Base-by-base conservation (phyloP, 2,888 invertebrate genomes). In the Eupithecia abbreviata region DNA sequence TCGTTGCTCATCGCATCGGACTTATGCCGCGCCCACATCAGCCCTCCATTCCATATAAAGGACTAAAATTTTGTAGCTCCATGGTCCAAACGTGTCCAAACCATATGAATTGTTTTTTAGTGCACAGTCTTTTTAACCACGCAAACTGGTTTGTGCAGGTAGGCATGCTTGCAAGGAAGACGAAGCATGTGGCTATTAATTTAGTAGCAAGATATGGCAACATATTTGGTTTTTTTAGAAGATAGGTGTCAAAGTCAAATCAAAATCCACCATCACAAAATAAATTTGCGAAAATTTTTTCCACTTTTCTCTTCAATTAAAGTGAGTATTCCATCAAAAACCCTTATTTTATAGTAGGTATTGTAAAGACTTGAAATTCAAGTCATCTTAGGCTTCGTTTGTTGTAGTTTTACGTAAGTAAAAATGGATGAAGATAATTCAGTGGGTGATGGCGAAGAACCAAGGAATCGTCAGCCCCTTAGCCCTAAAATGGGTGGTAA, bases 371-470 rank as follows among this genome's bases (percentile, higher is more conserved):
- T 15, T 42, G 30, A 69, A 69, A 69, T 49, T 4, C n/a, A 43
- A 68, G 10, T 47, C 4, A 45, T 68, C 18, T 2, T 30, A 43
- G 0, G 9, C 18, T 68, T 68, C 13, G 9, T 69, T 69, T 47
- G 10, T 69, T n/a, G 55, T 58, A 62, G 77, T 81, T 81, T 77
- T 79, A 80, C 82, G 82, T 85, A 84, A 84, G 81, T 83, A 85
- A 87, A 85, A 86, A 94, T 95, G 94, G 94, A 94, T 86, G 93
- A 93, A 87, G 90, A 89, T 85, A 92, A 91, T 87, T 87, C 91
- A 81, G 89, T 90, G 72, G 91, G 87, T 84, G 93, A 94, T 89
- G 93, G 93, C 89, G 94, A 62, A 18, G 62, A 94, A 87, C 87
- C 88, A 84, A 88, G 89, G 80, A 88, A 91, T 84, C 89, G 89